A percentile compares a stretch with the other conserved stretches of the same genome.
These are phyloP conservation scores for Mechanitis messenoides DNA, from an alignment of 2,888 invertebrate species.

Conservation along the genomic window DNA sequence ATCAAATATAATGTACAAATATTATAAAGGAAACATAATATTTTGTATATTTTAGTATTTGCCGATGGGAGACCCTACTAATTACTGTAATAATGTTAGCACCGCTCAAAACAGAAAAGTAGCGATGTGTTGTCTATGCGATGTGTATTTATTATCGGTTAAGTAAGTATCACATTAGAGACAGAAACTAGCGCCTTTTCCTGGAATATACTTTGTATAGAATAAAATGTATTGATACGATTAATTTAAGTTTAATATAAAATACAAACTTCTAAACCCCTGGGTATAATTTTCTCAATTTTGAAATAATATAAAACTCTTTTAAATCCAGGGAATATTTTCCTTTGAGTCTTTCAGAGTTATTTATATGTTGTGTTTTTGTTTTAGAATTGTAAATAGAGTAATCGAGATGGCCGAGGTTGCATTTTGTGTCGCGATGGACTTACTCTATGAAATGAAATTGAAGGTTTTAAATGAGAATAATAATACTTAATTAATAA, in stretches of 20 bases:
- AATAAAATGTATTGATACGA: too few species aligned
- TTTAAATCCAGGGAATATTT: too few species aligned
- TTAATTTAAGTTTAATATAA: not conserved
- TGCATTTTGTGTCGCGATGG: slow-evolving; percentile 10
- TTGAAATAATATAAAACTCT: too few species aligned
- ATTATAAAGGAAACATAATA: not conserved
- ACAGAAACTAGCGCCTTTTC: too few species aligned
- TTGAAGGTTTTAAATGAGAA: slow-evolving; percentile 36
- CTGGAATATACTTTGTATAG: too few species aligned
- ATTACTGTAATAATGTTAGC: slow-evolving; percentile 25
- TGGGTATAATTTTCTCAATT: too few species aligned
- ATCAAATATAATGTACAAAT: not conserved
- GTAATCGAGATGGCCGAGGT: slow-evolving; percentile 22
- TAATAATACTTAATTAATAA: too few species aligned
- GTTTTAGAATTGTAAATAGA: slow-evolving; percentile 32
- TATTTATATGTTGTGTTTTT: slow-evolving; percentile 5
- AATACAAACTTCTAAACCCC: too few species aligned
- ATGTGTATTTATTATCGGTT: slow-evolving; percentile 34
- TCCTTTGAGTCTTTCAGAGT: too few species aligned
- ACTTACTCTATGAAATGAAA: slow-evolving; percentile 42
- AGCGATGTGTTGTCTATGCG: slow-evolving; percentile 38
- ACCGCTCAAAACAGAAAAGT: slow-evolving; percentile 1
- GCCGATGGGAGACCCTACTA: slow-evolving; percentile 44
- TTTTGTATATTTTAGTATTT: slow-evolving; percentile 36
- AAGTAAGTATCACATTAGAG: slow-evolving; percentile 33